Evolutionary conservation across 2,797 vertebrate species (phyloP).

Genomic region (Phataginus tetradactyla): DNA sequence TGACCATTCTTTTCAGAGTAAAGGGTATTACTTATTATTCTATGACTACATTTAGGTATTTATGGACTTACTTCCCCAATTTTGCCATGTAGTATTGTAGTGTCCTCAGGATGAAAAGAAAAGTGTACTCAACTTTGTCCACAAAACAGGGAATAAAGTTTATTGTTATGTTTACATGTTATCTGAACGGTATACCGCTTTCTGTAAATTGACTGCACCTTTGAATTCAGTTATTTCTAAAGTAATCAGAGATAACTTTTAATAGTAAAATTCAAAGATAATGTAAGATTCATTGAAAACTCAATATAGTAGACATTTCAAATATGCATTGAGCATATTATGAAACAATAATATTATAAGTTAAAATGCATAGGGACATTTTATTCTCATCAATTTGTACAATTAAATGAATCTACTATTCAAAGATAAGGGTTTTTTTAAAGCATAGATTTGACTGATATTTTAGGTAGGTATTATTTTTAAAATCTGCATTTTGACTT

Average conservation of each 20-base stretch:
- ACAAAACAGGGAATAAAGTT: neutral
- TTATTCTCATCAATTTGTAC: neutral
- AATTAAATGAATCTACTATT: neutral
- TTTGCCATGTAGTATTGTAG: neutral
- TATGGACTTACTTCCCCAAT: neutral
- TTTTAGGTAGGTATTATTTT: neutral
- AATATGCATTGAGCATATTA: neutral
- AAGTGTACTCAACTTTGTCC: neutral
- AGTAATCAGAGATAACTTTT: neutral
- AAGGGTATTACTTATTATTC: neutral
- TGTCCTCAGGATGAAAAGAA: neutral
- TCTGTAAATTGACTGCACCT: neutral
- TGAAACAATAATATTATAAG: neutral
- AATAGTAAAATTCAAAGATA: neutral
- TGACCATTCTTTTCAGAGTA: neutral
- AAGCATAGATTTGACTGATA: neutral
- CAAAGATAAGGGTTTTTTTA: neutral
- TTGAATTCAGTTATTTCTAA: slow-evolving; percentile 6
- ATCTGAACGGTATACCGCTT: neutral
- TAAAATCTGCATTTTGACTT: neutral
- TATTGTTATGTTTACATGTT: neutral
- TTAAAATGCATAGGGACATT: neutral
- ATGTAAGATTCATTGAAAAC: neutral
- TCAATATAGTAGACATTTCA: neutral
- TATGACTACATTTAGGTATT: neutral